Base-by-base conservation (phyloP, 2,797 vertebrate genomes). In the Scomberomorus guttatus region DNA sequence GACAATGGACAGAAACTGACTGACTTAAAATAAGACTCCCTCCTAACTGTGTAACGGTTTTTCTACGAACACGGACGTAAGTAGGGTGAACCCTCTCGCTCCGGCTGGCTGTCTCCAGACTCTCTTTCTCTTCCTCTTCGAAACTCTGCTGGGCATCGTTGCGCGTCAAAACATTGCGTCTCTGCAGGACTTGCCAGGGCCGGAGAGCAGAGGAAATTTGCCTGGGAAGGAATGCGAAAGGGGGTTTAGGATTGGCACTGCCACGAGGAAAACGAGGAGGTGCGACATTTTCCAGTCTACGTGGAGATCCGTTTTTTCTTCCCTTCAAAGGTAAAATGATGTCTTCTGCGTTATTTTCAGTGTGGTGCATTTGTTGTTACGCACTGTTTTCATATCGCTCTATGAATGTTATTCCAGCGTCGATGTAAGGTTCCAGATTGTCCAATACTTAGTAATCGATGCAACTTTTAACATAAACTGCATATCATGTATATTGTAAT, bases 141-240 rank as follows among this genome's bases (percentile, higher is more conserved):
- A 91, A 93, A 95, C 93, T 93, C 92, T 77, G 86, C 81, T 89
- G 85, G 79, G 93, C 90, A 87, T 82, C 80, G 81, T 75, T 89
- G 89, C 92, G 92, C 94, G 89, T 94, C 93, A 94, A 94, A 94
- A 94, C 94, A 94, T 92, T 92, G 91, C 91, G 93, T 93, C 91
- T 93, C 83, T 91, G 85, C 91, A 87, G 83, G 89, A 93, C 84
- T 90, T 84, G 24, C 61, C 84, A 86, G 87, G 82, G 78, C 86
- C 25, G 32, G 80, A 86, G 51, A 83, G 66, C 39, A 74, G 81
- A 88, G 76, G 82, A 87, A 71, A 84, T 83, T 81, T 74, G 56
- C 65, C 71, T 57, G 15, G 77, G 76, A 77, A 89, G 82, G 84
- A 92, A 90, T 89, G 87, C 86, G 44, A 89, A 84, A 75, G 77